These are phyloP conservation scores for Malurus alboscapulatus DNA, from an alignment of 2,113 vertebrate genomes.

Conservation along the genomic window DNA sequence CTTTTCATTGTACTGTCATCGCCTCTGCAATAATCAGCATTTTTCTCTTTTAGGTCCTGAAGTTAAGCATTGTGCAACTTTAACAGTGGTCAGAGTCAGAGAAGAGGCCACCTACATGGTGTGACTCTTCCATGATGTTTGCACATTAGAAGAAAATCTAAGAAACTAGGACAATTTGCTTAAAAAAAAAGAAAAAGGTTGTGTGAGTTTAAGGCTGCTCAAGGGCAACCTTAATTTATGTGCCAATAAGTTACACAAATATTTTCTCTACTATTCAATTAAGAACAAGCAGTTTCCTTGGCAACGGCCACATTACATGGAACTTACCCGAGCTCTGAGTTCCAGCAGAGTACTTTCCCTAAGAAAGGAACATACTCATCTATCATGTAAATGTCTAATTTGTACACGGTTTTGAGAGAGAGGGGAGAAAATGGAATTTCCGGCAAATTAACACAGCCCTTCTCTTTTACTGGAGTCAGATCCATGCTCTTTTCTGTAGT, in stretches of 20 bases:
- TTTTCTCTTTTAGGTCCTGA: neutral
- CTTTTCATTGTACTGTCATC: neutral
- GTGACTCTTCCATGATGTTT: neutral
- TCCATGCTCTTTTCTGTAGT: neutral
- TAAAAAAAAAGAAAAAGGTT: slow-evolving; percentile 51
- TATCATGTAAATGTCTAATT: slow-evolving; percentile 70
- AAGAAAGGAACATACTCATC: slow-evolving; percentile 61
- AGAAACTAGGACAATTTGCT: slow-evolving; percentile 65
- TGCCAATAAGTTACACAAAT: slow-evolving; percentile 75
- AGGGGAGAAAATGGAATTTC: slow-evolving; percentile 55
- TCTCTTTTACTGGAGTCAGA: neutral
- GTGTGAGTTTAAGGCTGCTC: slow-evolving; percentile 60
- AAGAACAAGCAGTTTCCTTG: slow-evolving; percentile 70
- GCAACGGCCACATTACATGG: slow-evolving; percentile 57
- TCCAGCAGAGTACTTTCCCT: slow-evolving; percentile 54
- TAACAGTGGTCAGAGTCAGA: neutral
- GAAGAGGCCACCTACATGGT: neutral
- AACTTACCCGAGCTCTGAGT: slow-evolving; percentile 46
- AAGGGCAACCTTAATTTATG: slow-evolving; percentile 71
- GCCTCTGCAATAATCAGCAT: neutral
- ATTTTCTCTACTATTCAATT: slow-evolving; percentile 73
- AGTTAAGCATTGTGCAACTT: neutral
- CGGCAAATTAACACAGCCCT: neutral
- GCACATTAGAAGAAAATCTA: slow-evolving; percentile 64
- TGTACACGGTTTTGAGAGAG: slow-evolving; percentile 59